These are phyloP conservation scores for Eurytoma californica DNA, from an alignment of 2,888 invertebrate genomes.

Conservation along the genomic window DNA sequence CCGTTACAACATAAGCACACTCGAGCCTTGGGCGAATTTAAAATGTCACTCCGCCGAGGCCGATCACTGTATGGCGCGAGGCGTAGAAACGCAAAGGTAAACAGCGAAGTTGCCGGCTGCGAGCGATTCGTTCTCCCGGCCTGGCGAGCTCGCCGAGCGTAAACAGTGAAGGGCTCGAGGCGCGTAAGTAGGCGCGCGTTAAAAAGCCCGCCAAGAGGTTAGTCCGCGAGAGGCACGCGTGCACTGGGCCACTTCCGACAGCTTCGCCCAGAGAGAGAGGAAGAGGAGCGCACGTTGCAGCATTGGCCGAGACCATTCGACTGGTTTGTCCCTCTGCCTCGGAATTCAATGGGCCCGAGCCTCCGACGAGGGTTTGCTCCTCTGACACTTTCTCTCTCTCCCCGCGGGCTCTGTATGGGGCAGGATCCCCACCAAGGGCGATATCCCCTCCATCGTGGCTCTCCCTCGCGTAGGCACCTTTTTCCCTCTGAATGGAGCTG, in stretches of 20 bases:
- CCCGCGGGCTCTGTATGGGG: constrained; percentile 35
- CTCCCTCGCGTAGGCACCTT: constrained; percentile 1
- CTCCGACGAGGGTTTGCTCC: constrained; percentile 47
- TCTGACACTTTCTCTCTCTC: constrained; percentile 41
- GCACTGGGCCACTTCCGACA: neutral
- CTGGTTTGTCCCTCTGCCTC: constrained; percentile 46
- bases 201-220: too few species aligned
- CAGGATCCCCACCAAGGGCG: constrained; percentile 50
- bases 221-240: neutral
- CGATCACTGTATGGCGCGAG: too few species aligned
- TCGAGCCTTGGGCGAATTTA: too few species aligned
- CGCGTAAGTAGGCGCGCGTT: too few species aligned
- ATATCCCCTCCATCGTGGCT: constrained; percentile 34
- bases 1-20: too few species aligned
- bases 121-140: too few species aligned
- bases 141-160: too few species aligned
- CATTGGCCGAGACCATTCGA: constrained; percentile 51
- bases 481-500: constrained; percentile 2
- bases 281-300: constrained; percentile 27
- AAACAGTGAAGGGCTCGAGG: too few species aligned
- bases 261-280: neutral
- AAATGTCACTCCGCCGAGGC: too few species aligned
- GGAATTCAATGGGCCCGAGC: constrained; percentile 41
- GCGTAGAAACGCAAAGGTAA: too few species aligned
- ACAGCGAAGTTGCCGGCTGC: too few species aligned